Evolutionary conservation across 2,797 vertebrate genomes (phyloP).

Genomic region (Momotus momota): DNA sequence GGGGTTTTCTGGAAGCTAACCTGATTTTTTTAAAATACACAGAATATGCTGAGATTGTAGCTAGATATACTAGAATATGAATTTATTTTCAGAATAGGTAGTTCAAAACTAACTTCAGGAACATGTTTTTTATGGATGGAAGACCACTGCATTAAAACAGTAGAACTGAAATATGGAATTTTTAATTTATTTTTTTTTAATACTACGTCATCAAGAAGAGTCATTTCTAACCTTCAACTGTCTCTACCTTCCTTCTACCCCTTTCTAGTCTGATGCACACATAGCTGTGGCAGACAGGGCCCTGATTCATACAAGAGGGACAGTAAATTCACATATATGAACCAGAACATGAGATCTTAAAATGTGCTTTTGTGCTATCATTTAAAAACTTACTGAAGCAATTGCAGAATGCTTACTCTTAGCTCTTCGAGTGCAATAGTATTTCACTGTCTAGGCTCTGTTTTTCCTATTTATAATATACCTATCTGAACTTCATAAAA

Average conservation of each 20-base stretch:
- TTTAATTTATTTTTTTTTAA: slow-evolving; percentile 4
- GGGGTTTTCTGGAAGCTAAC: not conserved
- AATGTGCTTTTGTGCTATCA: not conserved
- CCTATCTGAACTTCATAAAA: slow-evolving; percentile 8
- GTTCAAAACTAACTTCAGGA: slow-evolving; percentile 4
- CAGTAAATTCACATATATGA: not conserved
- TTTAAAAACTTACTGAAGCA: not conserved
- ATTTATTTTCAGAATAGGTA: slow-evolving; percentile 27
- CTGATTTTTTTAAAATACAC: not conserved
- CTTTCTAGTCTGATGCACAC: not conserved
- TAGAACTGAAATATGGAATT: not conserved
- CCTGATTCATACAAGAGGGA: not conserved
- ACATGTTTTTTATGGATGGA: slow-evolving; percentile 6
- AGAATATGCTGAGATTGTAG: not conserved
- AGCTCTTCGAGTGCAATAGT: not conserved
- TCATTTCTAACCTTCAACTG: not conserved
- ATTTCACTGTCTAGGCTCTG: not conserved
- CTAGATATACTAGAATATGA: not conserved
- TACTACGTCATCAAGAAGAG: not conserved
- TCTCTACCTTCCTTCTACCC: not conserved
- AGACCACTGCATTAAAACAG: slow-evolving; percentile 1
- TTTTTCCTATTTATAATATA: slow-evolving; percentile 6
- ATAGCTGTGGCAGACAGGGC: not conserved
- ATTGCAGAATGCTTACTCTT: not conserved
- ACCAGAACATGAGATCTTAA: not conserved